phyloP scores from a whole-genome alignment of 2,888 invertebrate genomes.

The Nowickia ferox region DNA sequence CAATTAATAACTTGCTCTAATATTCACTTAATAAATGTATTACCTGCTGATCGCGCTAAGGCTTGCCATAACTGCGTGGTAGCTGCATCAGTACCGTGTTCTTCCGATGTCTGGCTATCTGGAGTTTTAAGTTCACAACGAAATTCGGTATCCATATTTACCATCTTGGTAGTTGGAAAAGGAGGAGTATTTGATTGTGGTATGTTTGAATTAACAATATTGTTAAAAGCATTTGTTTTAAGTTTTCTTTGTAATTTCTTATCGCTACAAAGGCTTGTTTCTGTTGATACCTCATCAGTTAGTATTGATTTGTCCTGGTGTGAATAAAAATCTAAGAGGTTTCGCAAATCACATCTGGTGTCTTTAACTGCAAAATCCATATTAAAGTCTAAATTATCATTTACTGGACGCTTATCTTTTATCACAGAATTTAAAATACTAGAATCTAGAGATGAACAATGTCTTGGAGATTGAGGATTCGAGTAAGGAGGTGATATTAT shows the following conservation, averaged over 20 bases:
- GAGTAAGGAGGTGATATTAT: constrained; percentile 83
- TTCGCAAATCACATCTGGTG: constrained; percentile 74
- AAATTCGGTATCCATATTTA: constrained; percentile 76
- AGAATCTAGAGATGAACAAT: constrained; percentile 77
- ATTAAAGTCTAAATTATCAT: constrained; percentile 77
- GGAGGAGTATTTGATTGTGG: constrained; percentile 28
- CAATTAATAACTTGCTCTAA: no score
- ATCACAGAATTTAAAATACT: constrained; percentile 84
- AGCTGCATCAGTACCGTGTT: constrained; percentile 82
- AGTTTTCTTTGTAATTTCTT: constrained; percentile 22
- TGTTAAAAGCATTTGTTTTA: constrained; percentile 28
- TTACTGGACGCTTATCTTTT: constrained; percentile 81
- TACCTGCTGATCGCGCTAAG: constrained; percentile 82
- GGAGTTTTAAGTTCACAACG: constrained; percentile 78
- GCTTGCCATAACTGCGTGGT: constrained; percentile 83
- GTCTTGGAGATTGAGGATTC: constrained; percentile 81
- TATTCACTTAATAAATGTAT: constrained; percentile 42
- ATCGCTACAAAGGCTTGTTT: constrained; percentile 1
- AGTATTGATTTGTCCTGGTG: constrained; percentile 77
- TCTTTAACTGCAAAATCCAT: constrained; percentile 79
- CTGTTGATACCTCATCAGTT: constrained; percentile 1
- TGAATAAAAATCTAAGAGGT: constrained; percentile 83
- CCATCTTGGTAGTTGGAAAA: constrained; percentile 73
- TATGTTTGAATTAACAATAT: not conserved
- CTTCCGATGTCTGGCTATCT: constrained; percentile 81